Evolutionary conservation across 2,113 vertebrate species (phyloP), one percentile per base, ranked within the genome.

Genomic region (Brachionichthys hirsutus): DNA sequence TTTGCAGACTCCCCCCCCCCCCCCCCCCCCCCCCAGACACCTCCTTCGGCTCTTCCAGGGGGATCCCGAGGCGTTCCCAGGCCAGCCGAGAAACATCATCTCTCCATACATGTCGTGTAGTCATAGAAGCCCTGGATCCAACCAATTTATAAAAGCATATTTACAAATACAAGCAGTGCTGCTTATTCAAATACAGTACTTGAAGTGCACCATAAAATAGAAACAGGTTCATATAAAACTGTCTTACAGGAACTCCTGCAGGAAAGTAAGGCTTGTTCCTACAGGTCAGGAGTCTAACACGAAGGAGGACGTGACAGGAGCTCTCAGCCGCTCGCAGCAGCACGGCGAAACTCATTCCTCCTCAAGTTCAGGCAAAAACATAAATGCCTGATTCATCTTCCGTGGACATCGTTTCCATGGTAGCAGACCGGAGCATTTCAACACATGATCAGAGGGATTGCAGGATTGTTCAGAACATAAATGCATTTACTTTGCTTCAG

Each of bases 321-420:
- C n/a, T 22, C 60, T 54, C 78, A 73, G 62, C 67, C 67, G 58
- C 19, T 11, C 4, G 45, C 54, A 36, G 68, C 38, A 49, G n/a
- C 14, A 13, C 12, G 16, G 18, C 35, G 14, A 51, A 49, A 47
- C 36, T 57, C 12, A 41, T 60, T 34, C n/a, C 42, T 49, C 54
- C 61, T 50, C 20, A 22, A 54, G 40, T 43, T 62, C 24, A 59
- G 17, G 10, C 19, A 54, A n/a, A 64, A 75, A 70, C 34, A 42
- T 35, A n/a, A 44, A 52, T 7, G 15, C 19, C 41, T 2, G 3
- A 10, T 43, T 44, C 47, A n/a, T 51, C 20, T 57, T 52, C 49
- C 43, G 65, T 68, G 44, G 8, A 1, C 34, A 16, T 19, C 81
- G 85, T 85, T 89, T 75, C 82, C 75, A 87, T 89, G 87, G 82